Evolutionary conservation across 2,113 vertebrate genomes (phyloP).

Genomic region (Petromus typicus): DNA sequence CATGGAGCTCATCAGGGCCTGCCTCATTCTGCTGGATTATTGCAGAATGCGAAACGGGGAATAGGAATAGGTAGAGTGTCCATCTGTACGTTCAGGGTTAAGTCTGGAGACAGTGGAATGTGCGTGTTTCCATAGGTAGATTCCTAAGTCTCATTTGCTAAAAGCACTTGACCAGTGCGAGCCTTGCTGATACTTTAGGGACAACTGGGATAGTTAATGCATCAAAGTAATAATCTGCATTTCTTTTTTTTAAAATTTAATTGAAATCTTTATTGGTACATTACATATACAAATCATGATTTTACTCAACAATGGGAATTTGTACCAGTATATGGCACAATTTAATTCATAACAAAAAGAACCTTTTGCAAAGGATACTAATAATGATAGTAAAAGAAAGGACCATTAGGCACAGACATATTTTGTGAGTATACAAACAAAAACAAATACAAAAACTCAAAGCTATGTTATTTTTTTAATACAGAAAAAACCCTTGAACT

Average conservation of each 20-base stretch:
- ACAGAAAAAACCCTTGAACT: not conserved
- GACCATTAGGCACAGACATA: not conserved
- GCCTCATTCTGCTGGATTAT: not conserved
- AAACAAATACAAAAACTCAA: not conserved
- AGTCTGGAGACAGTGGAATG: not conserved
- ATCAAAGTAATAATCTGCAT: not conserved
- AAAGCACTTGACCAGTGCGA: not conserved
- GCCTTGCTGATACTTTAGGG: not conserved
- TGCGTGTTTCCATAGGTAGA: not conserved
- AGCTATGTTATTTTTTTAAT: conserved; percentile 3
- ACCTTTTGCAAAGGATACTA: not conserved
- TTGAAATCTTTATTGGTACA: no score
- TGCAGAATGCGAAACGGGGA: not conserved
- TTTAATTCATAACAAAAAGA: no score
- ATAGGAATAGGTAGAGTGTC: not conserved
- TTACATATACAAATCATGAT: no score
- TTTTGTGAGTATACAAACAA: not conserved
- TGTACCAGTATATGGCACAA: no score
- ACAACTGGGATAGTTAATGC: not conserved
- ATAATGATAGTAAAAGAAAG: not conserved
- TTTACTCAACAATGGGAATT: no score
- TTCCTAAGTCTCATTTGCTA: not conserved
- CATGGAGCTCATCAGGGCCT: not conserved
- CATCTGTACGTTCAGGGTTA: not conserved
- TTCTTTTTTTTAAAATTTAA: no score